phyloP scores from a whole-genome alignment of 1,140 invertebrate species.

The Drosophila tani region DNA sequence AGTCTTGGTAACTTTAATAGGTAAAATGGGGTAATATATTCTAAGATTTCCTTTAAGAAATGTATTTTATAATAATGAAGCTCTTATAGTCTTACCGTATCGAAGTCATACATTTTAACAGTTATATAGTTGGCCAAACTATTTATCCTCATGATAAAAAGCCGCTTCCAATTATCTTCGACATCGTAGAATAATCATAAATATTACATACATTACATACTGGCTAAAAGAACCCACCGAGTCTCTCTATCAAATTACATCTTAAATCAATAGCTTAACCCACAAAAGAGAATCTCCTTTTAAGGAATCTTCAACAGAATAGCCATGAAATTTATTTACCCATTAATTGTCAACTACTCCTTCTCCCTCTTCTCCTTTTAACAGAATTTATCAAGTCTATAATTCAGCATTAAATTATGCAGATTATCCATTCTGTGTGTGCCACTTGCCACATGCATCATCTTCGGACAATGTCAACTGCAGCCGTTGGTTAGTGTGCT shows the following conservation, averaged over 20 bases:
- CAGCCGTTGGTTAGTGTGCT: constrained; percentile 12
- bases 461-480: constrained; percentile 63
- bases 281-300: constrained; percentile 37
- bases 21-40: too few relatives aligned
- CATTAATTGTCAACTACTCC: constrained; percentile 42
- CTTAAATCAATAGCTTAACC: constrained; percentile 10
- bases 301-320: constrained; percentile 19
- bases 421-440: constrained; percentile 60
- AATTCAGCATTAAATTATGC: constrained; percentile 79
- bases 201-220: background rate
- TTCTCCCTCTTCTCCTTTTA: background rate
- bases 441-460: constrained; percentile 64
- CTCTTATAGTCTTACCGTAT: too few relatives aligned
- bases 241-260: constrained; percentile 17
- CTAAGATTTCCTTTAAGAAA: too few relatives aligned
- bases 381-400: constrained; percentile 52
- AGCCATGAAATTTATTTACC: constrained; percentile 44
- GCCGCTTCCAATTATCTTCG: background rate
- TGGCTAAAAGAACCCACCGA: background rate
- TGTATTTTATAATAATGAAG: background rate
- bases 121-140: background rate
- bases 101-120: too few relatives aligned
- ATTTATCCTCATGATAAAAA: background rate
- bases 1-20: background rate
- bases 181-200: background rate